Percentiles rank a stretch among this genome's conserved stretches.
Conservation (phyloP, 2,888 invertebrate species). For the Drosophila ezoana region DNA sequence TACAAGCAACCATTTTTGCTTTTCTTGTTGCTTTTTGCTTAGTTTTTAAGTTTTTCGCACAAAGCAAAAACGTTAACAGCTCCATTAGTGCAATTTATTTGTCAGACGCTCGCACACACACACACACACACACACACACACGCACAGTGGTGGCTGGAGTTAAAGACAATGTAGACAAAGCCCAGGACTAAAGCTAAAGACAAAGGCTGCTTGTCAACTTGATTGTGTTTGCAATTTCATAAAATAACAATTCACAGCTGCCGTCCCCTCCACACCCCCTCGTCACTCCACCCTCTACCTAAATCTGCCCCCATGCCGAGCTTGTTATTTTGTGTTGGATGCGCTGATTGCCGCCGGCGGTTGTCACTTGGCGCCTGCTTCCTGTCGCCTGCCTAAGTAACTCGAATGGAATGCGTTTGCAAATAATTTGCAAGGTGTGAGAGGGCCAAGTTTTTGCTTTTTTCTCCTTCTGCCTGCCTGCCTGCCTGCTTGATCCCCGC, state of each 20-base stretch:
- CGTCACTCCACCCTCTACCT: no score
- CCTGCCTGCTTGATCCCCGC: not conserved
- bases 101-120: slow-evolving; percentile 48
- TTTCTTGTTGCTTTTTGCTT: slow-evolving; percentile 24
- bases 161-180: slow-evolving; percentile 29
- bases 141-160: not conserved
- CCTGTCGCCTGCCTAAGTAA: slow-evolving; percentile 53
- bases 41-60: slow-evolving; percentile 35
- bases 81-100: slow-evolving; percentile 80
- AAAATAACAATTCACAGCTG: slow-evolving; percentile 71
- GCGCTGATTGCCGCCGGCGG: slow-evolving; percentile 75
- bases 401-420: slow-evolving; percentile 75
- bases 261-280: not conserved
- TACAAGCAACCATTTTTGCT: slow-evolving; percentile 59
- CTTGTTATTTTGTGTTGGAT: slow-evolving; percentile 59
- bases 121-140: slow-evolving; percentile 1
- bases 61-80: slow-evolving; percentile 71
- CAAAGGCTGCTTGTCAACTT: slow-evolving; percentile 65
- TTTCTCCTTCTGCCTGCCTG: not conserved
- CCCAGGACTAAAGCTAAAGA: slow-evolving; percentile 38
- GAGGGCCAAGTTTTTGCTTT: slow-evolving; percentile 24
- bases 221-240: slow-evolving; percentile 81
- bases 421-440: slow-evolving; percentile 61
- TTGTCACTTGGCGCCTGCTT: slow-evolving; percentile 66
- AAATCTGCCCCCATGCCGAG: not conserved